Percentiles rank a stretch among this genome's conserved stretches.
Evolutionary conservation across 1,140 invertebrate species (phyloP).

Genomic region (Psix sp.): DNA sequence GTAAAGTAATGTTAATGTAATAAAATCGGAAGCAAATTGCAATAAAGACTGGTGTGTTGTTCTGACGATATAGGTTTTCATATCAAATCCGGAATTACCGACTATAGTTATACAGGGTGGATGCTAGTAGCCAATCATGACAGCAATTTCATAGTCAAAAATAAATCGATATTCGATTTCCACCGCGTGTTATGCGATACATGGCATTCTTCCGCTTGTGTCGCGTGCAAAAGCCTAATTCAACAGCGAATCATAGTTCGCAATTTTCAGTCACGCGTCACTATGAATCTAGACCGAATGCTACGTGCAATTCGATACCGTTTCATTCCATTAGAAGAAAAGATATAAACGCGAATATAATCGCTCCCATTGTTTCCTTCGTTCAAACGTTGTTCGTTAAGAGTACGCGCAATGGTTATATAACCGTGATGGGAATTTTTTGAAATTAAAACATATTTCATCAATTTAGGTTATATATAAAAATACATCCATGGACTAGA

Average conservation of each 20-base stretch:
- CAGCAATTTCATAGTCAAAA: conserved; percentile 51
- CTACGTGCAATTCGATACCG: conserved; percentile 19
- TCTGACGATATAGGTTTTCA: conserved; percentile 33
- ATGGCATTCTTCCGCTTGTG: conserved; percentile 15
- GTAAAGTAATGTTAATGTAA: conserved; percentile 35
- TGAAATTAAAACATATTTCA: no score
- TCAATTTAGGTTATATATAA: no score
- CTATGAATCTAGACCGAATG: conserved; percentile 25
- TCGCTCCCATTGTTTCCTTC: no score
- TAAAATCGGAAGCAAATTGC: conserved; percentile 39
- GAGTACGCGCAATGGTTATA: no score
- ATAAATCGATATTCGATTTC: conserved; percentile 57
- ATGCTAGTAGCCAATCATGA: conserved; percentile 44
- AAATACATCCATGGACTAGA: no score
- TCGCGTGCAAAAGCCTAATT: conserved; percentile 37
- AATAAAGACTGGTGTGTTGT: conserved; percentile 34
- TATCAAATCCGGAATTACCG: conserved; percentile 52
- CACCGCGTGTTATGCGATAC: conserved; percentile 36
- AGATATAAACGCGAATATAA: conserved; percentile 9
- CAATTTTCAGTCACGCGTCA: conserved; percentile 36
- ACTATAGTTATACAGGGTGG: conserved; percentile 18
- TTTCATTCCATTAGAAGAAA: conserved; percentile 41
- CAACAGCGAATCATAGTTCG: conserved; percentile 24
- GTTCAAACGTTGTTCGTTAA: no score
- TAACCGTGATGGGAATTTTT: no score